A percentile compares a stretch with the other conserved stretches of the same genome.
phyloP scores from a whole-genome alignment of 2,113 vertebrate species.

The Cebidichthys violaceus region DNA sequence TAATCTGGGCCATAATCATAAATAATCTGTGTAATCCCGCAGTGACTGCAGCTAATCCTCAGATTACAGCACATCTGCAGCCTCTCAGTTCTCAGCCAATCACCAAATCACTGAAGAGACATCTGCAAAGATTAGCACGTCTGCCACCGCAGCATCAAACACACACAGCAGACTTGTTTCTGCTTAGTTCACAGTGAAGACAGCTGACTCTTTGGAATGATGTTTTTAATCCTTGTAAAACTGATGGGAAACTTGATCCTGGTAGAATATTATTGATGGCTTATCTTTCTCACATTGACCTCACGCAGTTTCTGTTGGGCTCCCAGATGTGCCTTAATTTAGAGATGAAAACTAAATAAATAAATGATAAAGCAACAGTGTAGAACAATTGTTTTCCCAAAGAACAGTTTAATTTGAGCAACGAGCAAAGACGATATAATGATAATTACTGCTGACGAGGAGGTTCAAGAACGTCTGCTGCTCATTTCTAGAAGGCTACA shows the following conservation, averaged over 20 bases:
- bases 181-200: background rate
- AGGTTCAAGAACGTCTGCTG: constrained; percentile 1
- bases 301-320: background rate
- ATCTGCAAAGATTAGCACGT: constrained; percentile 16
- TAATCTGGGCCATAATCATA: constrained; percentile 56
- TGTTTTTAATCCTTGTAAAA: background rate
- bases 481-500: background rate
- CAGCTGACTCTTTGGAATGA: background rate
- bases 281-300: background rate
- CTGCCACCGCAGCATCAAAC: background rate
- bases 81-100: constrained; percentile 32
- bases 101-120: constrained; percentile 24
- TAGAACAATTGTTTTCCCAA: background rate
- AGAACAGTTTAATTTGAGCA: background rate
- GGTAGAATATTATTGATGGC: background rate
- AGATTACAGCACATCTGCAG: constrained; percentile 59
- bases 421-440: background rate
- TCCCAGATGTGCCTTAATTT: background rate
- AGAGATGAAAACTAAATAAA: background rate
- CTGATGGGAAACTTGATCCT: background rate
- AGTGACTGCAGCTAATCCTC: constrained; percentile 59
- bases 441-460: constrained; percentile 10
- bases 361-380: background rate
- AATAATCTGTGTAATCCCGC: constrained; percentile 60
- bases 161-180: background rate